A percentile compares a stretch with the other conserved stretches of the same genome.
Evolutionary conservation across 2,888 invertebrate genomes (phyloP).

Genomic region (Andrena hattorfiana): DNA sequence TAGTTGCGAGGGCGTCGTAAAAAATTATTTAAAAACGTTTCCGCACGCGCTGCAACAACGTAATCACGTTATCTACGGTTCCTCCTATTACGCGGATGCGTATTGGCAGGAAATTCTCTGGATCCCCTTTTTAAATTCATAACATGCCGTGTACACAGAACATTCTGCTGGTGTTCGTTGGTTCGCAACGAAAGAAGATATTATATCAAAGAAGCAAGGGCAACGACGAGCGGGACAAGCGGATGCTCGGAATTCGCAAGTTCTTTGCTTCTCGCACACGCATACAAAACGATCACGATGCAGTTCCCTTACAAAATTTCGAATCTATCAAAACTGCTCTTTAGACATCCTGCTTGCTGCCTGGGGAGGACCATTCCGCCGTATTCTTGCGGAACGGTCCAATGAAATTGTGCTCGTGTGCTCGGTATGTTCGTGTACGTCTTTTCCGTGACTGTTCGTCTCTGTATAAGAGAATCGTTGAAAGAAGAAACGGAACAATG

Average conservation of each 20-base stretch:
- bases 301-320: conserved; percentile 20
- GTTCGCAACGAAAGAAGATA: conserved; percentile 26
- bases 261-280: conserved; percentile 19
- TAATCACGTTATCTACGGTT: conserved; percentile 34
- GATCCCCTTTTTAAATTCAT: conserved; percentile 41
- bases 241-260: conserved; percentile 29
- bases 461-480: not conserved
- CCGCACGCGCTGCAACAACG: conserved; percentile 28
- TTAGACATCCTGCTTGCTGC: conserved; percentile 29
- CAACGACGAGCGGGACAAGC: conserved; percentile 42
- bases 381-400: not conserved
- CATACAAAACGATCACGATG: conserved; percentile 38
- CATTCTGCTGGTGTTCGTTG: conserved; percentile 39
- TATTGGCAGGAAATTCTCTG: conserved; percentile 37
- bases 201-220: conserved; percentile 38
- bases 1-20: conserved; percentile 54
- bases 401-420: conserved; percentile 32
- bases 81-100: conserved; percentile 38
- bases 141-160: conserved; percentile 55
- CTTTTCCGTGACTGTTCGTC: not conserved
- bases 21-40: conserved; percentile 56
- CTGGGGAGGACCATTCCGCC: not conserved
- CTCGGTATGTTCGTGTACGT: conserved; percentile 21
- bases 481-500: conserved; percentile 3
- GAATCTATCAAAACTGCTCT: conserved; percentile 35